phyloP scores from a whole-genome alignment of 2,888 invertebrate species.

The Amphipyra berbera region DNA sequence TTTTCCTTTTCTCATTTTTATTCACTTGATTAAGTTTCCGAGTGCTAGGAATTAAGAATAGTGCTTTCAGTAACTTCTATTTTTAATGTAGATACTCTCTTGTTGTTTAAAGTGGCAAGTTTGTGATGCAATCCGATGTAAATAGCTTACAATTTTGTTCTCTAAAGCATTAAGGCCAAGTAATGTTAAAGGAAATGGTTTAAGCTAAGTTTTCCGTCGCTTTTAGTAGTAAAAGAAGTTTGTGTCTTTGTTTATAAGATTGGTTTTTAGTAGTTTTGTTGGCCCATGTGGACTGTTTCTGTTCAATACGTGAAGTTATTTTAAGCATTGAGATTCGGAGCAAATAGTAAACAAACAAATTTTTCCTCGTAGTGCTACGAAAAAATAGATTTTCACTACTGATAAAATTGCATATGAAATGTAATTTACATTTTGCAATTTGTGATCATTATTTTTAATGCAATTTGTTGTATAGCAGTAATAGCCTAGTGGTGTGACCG shows the following conservation, averaged over 20 bases:
- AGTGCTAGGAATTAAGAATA: conserved; percentile 57
- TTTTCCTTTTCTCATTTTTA: conserved; percentile 53
- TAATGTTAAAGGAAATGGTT: conserved; percentile 48
- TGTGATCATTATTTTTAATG: no score
- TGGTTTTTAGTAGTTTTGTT: conserved; percentile 8
- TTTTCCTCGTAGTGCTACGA: no score
- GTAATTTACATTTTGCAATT: no score
- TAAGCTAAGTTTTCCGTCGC: conserved; percentile 39
- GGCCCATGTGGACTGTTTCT: background rate
- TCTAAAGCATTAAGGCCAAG: conserved; percentile 37
- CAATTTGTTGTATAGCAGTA: no score
- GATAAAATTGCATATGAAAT: no score
- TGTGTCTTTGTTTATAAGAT: conserved; percentile 22
- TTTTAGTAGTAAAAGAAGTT: conserved; percentile 27
- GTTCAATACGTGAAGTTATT: background rate
- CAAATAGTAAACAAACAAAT: no score
- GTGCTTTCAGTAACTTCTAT: conserved; percentile 52
- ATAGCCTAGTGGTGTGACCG: no score
- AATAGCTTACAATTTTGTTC: conserved; percentile 63
- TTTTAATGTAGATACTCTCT: conserved; percentile 61
- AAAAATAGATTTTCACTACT: no score
- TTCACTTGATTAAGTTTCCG: conserved; percentile 53
- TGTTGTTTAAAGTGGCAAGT: conserved; percentile 58
- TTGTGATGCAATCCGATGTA: conserved; percentile 62
- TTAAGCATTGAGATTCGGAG: background rate